phyloP scores from a whole-genome alignment of 1,140 invertebrate genomes.

The Penaeus indicus region DNA sequence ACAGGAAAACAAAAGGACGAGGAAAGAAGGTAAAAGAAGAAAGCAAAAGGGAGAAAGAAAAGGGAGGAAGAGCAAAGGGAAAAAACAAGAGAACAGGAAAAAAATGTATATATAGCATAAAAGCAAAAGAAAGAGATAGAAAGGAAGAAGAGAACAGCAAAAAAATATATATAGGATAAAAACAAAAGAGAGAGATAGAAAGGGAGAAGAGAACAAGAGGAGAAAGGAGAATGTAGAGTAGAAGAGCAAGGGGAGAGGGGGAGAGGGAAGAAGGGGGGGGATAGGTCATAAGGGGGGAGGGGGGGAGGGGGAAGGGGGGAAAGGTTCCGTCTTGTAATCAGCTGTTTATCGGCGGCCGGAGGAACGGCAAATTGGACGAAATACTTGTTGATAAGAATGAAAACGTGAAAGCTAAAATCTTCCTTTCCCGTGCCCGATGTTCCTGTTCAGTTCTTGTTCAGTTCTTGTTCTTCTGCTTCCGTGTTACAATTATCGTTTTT shows the following conservation, averaged over 20 bases:
- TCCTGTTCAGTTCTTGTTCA: too few relatives aligned
- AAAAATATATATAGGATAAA: background rate
- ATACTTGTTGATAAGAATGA: too few relatives aligned
- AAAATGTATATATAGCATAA: too few relatives aligned
- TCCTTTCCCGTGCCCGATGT: too few relatives aligned
- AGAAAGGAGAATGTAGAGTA: background rate
- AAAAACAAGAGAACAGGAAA: background rate
- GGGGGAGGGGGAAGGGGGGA: conserved; percentile 27
- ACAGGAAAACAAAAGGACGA: background rate
- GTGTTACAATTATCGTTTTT: too few relatives aligned
- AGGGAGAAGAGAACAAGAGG: background rate
- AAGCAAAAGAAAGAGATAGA: background rate
- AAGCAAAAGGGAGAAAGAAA: background rate
- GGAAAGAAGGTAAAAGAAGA: background rate
- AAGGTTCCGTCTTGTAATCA: conserved; percentile 34
- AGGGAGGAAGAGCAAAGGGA: background rate
- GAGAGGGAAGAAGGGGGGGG: background rate
- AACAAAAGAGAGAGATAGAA: background rate
- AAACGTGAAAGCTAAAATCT: too few relatives aligned
- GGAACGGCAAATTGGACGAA: too few relatives aligned
- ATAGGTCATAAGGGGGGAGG: background rate
- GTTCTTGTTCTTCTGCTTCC: background rate
- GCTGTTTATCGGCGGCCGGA: too few relatives aligned
- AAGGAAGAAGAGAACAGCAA: background rate
- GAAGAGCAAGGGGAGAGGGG: background rate